A percentile compares a stretch with the other conserved stretches of the same genome.
Conservation (phyloP, 2,888 invertebrate species). For the Tineola bisselliella region DNA sequence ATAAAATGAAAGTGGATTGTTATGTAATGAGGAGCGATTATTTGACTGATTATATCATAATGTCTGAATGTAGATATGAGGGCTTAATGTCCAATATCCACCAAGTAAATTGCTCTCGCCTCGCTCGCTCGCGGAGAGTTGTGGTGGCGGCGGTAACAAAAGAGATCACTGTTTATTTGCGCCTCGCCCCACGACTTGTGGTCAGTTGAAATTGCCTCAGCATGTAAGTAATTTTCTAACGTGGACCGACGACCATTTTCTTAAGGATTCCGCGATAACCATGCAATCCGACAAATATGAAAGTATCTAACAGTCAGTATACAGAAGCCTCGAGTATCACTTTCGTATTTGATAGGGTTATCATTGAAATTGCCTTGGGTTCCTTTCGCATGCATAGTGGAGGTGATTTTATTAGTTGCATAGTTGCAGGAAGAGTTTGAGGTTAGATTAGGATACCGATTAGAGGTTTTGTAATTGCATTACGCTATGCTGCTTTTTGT, state of each 20-base stretch:
- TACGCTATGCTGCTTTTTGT: conserved; percentile 19
- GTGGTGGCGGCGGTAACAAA: conserved; percentile 53
- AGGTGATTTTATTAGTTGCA: conserved; percentile 25
- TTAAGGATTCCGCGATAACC: conserved; percentile 27
- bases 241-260: conserved; percentile 41
- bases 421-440: conserved; percentile 27
- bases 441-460: conserved; percentile 35
- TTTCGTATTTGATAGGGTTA: conserved; percentile 30
- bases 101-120: neutral
- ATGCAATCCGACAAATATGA: neutral
- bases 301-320: neutral
- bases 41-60: neutral
- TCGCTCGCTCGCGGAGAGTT: conserved; percentile 19
- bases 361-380: conserved; percentile 17
- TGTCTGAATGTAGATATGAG: neutral
- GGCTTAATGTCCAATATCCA: conserved; percentile 10
- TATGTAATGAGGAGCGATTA: neutral
- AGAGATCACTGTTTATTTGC: conserved; percentile 53
- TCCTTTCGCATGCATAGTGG: conserved; percentile 13
- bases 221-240: conserved; percentile 65
- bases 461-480: conserved; percentile 37
- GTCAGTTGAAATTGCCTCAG: conserved; percentile 52
- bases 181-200: conserved; percentile 32
- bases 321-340: conserved; percentile 23
- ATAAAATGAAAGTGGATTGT: neutral